These are phyloP conservation scores for Thereva nobilitata DNA, from an alignment of 2,888 invertebrate genomes.

Conservation along the genomic window DNA sequence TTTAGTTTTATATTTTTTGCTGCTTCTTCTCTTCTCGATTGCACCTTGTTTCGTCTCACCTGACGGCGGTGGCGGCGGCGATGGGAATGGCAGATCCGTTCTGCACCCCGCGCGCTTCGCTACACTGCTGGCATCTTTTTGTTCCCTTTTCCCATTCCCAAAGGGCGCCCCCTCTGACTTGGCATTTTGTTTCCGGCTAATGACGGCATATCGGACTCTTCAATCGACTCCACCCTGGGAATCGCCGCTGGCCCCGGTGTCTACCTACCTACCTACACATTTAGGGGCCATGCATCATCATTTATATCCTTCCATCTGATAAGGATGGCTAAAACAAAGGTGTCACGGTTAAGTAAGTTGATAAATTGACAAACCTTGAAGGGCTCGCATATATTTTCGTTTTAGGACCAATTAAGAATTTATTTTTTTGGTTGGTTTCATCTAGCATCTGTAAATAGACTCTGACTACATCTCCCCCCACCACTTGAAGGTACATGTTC, in stretches of 20 bases:
- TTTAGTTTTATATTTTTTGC: too few relatives aligned
- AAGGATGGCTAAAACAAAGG: conserved; percentile 24
- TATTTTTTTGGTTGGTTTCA: too few relatives aligned
- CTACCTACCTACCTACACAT: conserved; percentile 15
- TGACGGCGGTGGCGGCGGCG: too few relatives aligned
- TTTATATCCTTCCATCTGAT: conserved; percentile 18
- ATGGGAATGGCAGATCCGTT: too few relatives aligned
- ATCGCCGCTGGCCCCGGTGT: background rate
- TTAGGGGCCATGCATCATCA: conserved; percentile 27
- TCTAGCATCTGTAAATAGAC: too few relatives aligned
- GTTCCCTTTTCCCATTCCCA: conserved; percentile 4
- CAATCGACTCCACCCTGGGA: background rate
- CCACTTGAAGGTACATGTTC: too few relatives aligned
- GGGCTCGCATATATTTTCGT: conserved; percentile 6
- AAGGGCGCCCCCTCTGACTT: conserved; percentile 1
- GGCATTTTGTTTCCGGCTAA: conserved; percentile 19
- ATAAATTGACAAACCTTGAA: conserved; percentile 25
- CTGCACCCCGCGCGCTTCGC: too few relatives aligned
- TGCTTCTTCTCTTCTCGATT: too few relatives aligned
- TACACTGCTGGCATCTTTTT: background rate
- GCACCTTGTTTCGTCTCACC: too few relatives aligned
- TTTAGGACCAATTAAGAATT: conserved; percentile 11
- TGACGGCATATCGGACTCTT: conserved; percentile 20
- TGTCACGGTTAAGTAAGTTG: conserved; percentile 33
- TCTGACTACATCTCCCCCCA: too few relatives aligned